phyloP scores from a whole-genome alignment of 2,113 vertebrate genomes.

The Stercorarius parasiticus region DNA sequence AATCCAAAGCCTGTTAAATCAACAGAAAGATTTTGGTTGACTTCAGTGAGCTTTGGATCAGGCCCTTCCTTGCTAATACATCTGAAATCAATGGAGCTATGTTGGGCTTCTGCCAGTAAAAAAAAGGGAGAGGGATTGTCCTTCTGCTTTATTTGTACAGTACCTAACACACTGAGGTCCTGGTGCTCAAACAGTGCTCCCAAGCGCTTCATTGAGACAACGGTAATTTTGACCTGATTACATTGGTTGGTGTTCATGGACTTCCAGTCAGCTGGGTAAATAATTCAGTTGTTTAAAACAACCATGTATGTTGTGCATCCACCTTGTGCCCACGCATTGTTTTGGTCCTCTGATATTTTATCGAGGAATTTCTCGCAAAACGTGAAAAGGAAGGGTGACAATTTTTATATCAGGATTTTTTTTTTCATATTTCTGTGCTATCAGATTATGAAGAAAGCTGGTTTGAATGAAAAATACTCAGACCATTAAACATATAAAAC shows the following conservation, averaged over 20 bases:
- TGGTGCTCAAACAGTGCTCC: not conserved
- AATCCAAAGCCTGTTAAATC: constrained; percentile 69
- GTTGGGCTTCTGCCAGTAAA: constrained; percentile 15
- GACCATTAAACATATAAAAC: constrained; percentile 41
- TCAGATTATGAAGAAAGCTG: not conserved
- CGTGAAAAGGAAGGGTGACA: not conserved
- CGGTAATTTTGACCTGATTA: not conserved
- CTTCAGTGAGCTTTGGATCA: constrained; percentile 60
- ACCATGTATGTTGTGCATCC: not conserved
- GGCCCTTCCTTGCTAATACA: constrained; percentile 35
- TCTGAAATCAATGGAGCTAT: constrained; percentile 58
- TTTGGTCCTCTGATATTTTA: not conserved
- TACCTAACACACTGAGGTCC: not conserved
- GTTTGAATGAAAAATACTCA: constrained; percentile 49
- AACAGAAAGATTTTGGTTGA: constrained; percentile 66
- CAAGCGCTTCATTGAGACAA: not conserved
- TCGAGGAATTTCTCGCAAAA: not conserved
- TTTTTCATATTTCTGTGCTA: not conserved
- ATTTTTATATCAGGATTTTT: not conserved
- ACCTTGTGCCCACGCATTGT: not conserved
- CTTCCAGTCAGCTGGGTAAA: not conserved
- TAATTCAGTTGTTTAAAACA: not conserved
- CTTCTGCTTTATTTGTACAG: constrained; percentile 9
- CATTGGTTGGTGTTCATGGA: not conserved
- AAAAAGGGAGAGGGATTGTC: not conserved